phyloP scores from a whole-genome alignment of 2,113 vertebrate species.

The Anarrhichthys ocellatus region DNA sequence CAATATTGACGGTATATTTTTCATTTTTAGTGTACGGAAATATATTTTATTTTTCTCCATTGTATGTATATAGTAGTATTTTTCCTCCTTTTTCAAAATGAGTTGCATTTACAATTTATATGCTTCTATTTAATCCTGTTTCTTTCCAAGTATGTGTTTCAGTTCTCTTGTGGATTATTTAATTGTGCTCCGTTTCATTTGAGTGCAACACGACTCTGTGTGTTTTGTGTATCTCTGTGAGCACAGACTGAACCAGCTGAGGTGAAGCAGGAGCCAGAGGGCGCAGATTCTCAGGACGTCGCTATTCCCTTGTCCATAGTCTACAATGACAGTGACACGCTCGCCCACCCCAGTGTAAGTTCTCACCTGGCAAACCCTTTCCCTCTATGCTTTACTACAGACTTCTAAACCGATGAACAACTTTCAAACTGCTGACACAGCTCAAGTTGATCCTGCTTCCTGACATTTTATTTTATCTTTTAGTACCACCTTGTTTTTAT shows the following conservation, averaged over 20 bases:
- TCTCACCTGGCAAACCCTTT: background rate
- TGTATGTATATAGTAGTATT: background rate
- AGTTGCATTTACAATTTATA: background rate
- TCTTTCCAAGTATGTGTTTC: background rate
- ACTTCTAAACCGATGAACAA: slow-evolving; percentile 9
- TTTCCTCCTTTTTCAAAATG: background rate
- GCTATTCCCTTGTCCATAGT: slow-evolving; percentile 90
- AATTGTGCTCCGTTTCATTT: background rate
- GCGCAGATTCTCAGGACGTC: slow-evolving; percentile 75
- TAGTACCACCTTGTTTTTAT: slow-evolving; percentile 24
- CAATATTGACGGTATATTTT: background rate
- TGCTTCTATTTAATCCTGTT: background rate
- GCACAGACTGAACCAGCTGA: slow-evolving; percentile 67
- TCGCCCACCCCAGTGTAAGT: slow-evolving; percentile 95
- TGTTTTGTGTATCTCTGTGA: slow-evolving; percentile 30
- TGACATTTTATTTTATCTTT: slow-evolving; percentile 43
- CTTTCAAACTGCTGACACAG: background rate
- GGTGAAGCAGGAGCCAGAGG: slow-evolving; percentile 67
- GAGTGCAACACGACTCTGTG: background rate
- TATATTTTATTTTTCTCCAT: background rate
- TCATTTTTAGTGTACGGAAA: background rate
- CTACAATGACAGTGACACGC: slow-evolving; percentile 91
- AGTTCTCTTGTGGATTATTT: background rate
- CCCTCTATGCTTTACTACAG: background rate
- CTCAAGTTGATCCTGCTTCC: slow-evolving; percentile 3